Evolutionary conservation across 2,797 vertebrate genomes (phyloP).

Genomic region (Paedocypris micromegethes): DNA sequence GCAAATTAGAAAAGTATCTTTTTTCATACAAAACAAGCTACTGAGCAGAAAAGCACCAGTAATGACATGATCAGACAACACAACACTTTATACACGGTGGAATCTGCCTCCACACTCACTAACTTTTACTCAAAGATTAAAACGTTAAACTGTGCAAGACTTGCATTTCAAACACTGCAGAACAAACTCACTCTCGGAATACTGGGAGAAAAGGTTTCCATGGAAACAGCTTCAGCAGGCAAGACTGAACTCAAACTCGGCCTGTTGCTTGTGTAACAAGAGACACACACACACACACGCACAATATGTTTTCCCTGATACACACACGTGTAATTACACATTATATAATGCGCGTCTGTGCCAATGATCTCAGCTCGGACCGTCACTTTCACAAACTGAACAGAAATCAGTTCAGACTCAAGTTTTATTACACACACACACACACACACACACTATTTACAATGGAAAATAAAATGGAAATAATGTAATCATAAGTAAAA

Average conservation of each 20-base stretch:
- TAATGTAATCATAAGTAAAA: too few relatives aligned
- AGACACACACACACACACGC: slow-evolving; percentile 8
- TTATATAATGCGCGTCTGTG: not conserved
- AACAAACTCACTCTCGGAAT: slow-evolving; percentile 35
- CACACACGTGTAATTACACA: slow-evolving; percentile 18
- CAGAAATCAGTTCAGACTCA: too few relatives aligned
- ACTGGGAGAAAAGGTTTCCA: slow-evolving; percentile 48
- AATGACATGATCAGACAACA: too few relatives aligned
- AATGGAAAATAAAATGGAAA: too few relatives aligned
- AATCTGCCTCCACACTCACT: not conserved
- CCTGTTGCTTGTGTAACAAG: slow-evolving; percentile 9
- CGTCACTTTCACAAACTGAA: too few relatives aligned
- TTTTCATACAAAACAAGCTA: too few relatives aligned
- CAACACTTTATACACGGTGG: too few relatives aligned
- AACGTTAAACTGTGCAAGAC: slow-evolving; percentile 24
- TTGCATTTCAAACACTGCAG: slow-evolving; percentile 44
- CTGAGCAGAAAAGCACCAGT: too few relatives aligned
- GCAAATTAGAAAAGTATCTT: too few relatives aligned
- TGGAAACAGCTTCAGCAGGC: slow-evolving; percentile 48
- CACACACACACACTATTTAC: too few relatives aligned
- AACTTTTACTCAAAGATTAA: slow-evolving; percentile 1
- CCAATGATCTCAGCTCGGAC: too few relatives aligned
- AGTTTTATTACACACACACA: too few relatives aligned
- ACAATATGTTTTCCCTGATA: slow-evolving; percentile 19
- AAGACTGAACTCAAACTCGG: slow-evolving; percentile 31